phyloP scores from a whole-genome alignment of 2,797 vertebrate species.

The Cottoperca gobio region DNA sequence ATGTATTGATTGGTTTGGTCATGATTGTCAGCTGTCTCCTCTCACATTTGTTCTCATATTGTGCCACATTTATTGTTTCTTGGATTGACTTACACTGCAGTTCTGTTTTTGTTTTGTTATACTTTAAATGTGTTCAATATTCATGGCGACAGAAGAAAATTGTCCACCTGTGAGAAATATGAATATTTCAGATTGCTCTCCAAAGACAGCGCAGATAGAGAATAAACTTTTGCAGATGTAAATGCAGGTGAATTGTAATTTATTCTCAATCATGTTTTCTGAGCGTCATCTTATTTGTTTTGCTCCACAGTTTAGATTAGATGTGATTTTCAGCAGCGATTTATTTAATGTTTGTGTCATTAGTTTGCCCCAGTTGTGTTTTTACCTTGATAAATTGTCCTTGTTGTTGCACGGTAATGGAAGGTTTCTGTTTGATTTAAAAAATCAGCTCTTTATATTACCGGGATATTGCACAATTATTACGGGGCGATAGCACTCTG shows the following conservation, averaged over 20 bases:
- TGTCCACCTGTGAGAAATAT: conserved; percentile 26
- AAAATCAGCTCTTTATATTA: conserved; percentile 50
- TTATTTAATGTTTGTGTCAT: conserved; percentile 75
- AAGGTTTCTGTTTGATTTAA: conserved; percentile 59
- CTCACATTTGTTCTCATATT: conserved; percentile 34
- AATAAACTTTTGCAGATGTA: conserved; percentile 27
- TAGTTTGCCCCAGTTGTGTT: conserved; percentile 57
- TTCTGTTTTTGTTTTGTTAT: not conserved
- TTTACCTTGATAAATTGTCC: conserved; percentile 73
- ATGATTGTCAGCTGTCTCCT: conserved; percentile 55
- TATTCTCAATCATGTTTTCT: conserved; percentile 54
- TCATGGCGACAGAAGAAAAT: conserved; percentile 35
- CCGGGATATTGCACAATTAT: conserved; percentile 59
- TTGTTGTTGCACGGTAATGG: conserved; percentile 58
- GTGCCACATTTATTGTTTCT: conserved; percentile 7
- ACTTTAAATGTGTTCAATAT: conserved; percentile 49
- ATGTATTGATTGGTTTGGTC: conserved; percentile 50
- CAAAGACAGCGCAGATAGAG: conserved; percentile 1
- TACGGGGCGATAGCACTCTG: conserved; percentile 43
- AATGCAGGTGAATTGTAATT: conserved; percentile 60
- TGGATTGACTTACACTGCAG: not conserved
- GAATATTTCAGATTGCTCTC: conserved; percentile 44
- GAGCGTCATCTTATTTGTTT: conserved; percentile 56
- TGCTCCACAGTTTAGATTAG: conserved; percentile 50
- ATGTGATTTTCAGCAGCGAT: conserved; percentile 53